Conservation (phyloP, 2,113 vertebrate species). For the Larimichthys crocea region DNA sequence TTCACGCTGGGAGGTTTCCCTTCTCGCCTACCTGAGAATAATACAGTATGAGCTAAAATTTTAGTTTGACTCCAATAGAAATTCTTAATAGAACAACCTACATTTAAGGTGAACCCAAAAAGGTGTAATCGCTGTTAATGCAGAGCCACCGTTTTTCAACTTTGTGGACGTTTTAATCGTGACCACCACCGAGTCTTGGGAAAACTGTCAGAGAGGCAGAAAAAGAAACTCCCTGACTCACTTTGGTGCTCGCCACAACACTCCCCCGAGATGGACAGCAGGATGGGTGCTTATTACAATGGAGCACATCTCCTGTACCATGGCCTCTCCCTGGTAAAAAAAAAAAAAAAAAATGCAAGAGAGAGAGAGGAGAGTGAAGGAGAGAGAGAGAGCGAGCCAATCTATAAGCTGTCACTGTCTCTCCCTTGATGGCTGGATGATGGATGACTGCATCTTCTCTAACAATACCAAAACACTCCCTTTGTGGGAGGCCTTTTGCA, state of each 20-base stretch:
- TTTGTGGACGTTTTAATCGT: not conserved
- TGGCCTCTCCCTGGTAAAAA: not conserved
- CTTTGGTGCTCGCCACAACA: not conserved
- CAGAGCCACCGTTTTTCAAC: not conserved
- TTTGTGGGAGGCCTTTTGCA: slow-evolving; percentile 57
- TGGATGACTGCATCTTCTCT: slow-evolving; percentile 74
- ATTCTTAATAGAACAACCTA: not conserved
- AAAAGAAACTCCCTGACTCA: slow-evolving; percentile 38
- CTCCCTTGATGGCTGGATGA: slow-evolving; percentile 74
- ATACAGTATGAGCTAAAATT: too few relatives aligned
- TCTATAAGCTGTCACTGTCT: slow-evolving; percentile 74
- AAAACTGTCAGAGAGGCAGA: not conserved
- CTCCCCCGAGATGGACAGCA: slow-evolving; percentile 48
- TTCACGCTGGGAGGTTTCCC: too few relatives aligned
- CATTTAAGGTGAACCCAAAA: not conserved
- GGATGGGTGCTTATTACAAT: slow-evolving; percentile 55
- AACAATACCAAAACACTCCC: slow-evolving; percentile 70
- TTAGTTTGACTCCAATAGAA: too few relatives aligned
- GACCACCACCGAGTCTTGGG: not conserved
- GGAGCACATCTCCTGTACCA: slow-evolving; percentile 37
- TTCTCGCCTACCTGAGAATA: too few relatives aligned
- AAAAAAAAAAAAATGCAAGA: not conserved
- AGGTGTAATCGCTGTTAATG: not conserved
- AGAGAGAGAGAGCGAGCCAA: slow-evolving; percentile 44
- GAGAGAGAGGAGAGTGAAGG: not conserved